phyloP scores from a whole-genome alignment of 1,140 invertebrate species.

The Pseudomyrmex pallidus region DNA sequence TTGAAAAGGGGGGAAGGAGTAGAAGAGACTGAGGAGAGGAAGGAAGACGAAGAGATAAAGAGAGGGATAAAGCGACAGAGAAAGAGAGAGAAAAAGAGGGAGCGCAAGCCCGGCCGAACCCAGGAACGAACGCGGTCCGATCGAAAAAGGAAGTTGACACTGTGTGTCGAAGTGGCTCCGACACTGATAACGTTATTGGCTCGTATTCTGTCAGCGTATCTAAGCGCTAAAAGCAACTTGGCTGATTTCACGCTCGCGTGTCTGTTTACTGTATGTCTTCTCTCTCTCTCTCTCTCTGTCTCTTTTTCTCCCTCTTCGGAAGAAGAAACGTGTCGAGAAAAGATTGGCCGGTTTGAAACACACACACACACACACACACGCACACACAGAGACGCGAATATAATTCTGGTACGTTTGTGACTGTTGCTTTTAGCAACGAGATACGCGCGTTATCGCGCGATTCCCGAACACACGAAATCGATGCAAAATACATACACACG shows the following conservation, averaged over 20 bases:
- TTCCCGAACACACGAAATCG: no score
- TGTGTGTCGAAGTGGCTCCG: conserved; percentile 22
- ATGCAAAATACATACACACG: no score
- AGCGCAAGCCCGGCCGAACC: conserved; percentile 35
- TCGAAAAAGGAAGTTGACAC: conserved; percentile 52
- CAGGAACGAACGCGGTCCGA: conserved; percentile 27
- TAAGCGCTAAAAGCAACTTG: neutral
- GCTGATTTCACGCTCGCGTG: neutral
- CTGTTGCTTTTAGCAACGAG: no score
- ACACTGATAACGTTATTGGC: conserved; percentile 38
- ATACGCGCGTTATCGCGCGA: no score
- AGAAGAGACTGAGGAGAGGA: neutral
- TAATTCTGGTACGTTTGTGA: no score
- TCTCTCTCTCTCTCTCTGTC: neutral
- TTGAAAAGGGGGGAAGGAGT: neutral
- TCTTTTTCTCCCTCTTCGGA: neutral
- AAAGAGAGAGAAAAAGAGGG: conserved; percentile 45
- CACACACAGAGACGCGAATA: neutral
- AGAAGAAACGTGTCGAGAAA: conserved; percentile 1
- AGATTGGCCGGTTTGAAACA: neutral
- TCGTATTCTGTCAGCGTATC: neutral
- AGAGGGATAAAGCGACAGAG: conserved; percentile 29
- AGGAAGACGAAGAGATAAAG: conserved; percentile 46
- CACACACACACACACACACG: no score
- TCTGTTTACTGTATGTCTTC: no score